A percentile compares a stretch with the other conserved stretches of the same genome.
phyloP scores from a whole-genome alignment of 2,888 invertebrate genomes.

The Morpho achilles region DNA sequence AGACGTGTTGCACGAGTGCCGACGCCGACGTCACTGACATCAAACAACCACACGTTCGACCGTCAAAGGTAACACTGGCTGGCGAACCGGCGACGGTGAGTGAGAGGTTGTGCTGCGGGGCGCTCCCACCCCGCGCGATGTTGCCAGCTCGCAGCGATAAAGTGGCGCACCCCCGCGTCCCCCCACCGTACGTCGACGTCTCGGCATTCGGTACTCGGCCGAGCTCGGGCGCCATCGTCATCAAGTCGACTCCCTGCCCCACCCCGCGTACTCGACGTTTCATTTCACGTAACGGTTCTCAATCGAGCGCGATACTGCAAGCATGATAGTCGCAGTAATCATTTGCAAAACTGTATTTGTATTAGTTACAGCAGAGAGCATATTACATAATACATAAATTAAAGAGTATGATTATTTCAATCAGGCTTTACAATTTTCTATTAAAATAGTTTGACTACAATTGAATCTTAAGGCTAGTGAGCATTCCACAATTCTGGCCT shows the following conservation, averaged over 20 bases:
- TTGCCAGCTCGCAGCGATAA: slow-evolving; percentile 77
- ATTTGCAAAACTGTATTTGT: slow-evolving; percentile 48
- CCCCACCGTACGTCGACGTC: slow-evolving; percentile 69
- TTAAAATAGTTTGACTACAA: not conserved
- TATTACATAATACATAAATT: not conserved
- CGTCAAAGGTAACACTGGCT: slow-evolving; percentile 82
- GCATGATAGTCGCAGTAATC: slow-evolving; percentile 60
- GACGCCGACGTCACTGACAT: slow-evolving; percentile 75
- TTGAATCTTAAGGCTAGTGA: slow-evolving; percentile 22
- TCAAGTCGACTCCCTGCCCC: slow-evolving; percentile 62
- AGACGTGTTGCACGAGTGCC: slow-evolving; percentile 77
- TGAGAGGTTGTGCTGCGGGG: slow-evolving; percentile 79
- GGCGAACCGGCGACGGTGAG: slow-evolving; percentile 78
- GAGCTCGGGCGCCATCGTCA: slow-evolving; percentile 71
- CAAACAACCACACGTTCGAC: slow-evolving; percentile 73
- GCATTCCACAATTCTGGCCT: slow-evolving; percentile 50
- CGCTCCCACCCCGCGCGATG: slow-evolving; percentile 75
- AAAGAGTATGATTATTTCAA: no score
- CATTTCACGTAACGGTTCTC: slow-evolving; percentile 79
- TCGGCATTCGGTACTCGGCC: slow-evolving; percentile 69
- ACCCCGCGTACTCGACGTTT: slow-evolving; percentile 72
- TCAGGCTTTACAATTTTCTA: no score
- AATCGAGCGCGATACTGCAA: slow-evolving; percentile 77
- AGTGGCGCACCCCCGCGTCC: slow-evolving; percentile 78
- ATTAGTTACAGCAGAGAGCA: slow-evolving; percentile 9